phyloP scores from a whole-genome alignment of 2,797 vertebrate genomes.

The Enteromius paludinosus region DNA sequence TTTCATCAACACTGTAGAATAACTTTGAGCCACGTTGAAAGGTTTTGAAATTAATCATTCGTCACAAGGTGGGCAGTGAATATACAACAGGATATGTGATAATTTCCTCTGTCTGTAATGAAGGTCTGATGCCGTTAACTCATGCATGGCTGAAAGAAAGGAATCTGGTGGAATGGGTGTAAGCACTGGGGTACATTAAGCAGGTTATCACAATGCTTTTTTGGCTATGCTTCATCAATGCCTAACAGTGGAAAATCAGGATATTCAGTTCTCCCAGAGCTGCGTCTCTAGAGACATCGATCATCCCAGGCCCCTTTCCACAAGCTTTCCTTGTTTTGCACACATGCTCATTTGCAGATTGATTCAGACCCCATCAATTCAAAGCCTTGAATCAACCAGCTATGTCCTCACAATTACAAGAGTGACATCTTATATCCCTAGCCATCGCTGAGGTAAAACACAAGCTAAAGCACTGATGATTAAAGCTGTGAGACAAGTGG shows the following conservation, averaged over 20 bases:
- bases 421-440: constrained; percentile 57
- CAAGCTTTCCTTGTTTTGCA: constrained; percentile 58
- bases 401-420: constrained; percentile 57
- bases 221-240: constrained; percentile 39
- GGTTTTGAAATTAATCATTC: constrained; percentile 14
- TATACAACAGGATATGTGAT: constrained; percentile 35
- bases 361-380: constrained; percentile 61
- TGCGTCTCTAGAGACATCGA: constrained; percentile 56
- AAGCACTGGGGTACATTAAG: neutral
- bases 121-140: constrained; percentile 43
- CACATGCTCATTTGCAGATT: constrained; percentile 65
- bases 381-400: constrained; percentile 54
- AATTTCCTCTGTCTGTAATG: constrained; percentile 15
- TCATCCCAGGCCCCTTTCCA: constrained; percentile 51
- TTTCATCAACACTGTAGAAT: constrained; percentile 24
- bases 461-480: constrained; percentile 36
- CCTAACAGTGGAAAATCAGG: constrained; percentile 50
- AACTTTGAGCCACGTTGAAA: constrained; percentile 1
- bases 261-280: constrained; percentile 51
- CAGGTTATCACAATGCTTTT: constrained; percentile 47
- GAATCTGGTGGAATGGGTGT: constrained; percentile 34
- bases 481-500: constrained; percentile 17
- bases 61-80: constrained; percentile 13
- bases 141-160: constrained; percentile 36
- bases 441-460: constrained; percentile 42